Evolutionary conservation across 2,113 vertebrate species (phyloP), one percentile per base, ranked within the genome.

Genomic region (Dendrocopos noguchii): DNA sequence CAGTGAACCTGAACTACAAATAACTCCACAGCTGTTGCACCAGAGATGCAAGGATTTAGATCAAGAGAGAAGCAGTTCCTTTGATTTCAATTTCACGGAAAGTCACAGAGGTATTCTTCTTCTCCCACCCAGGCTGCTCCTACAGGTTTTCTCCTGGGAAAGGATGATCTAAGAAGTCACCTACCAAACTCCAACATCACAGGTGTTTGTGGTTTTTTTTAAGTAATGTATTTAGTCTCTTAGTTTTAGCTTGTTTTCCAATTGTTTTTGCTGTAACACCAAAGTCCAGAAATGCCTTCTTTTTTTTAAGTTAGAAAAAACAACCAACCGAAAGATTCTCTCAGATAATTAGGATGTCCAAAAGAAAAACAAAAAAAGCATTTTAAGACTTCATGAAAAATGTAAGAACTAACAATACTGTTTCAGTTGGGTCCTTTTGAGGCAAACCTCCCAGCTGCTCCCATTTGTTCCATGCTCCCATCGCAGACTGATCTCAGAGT

Each of bases 1-100:
- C 66, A 94, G 70, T 84, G 73, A 95, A 94, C 83, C 59, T 78
- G 84, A 88, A 88, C 71, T 55, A 88, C 88, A 85, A 96, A 83
- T 86, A 95, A 93, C 90, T 88, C 53, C 68, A 75, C 83, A 90
- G 86, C 70, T 94, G 88, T 17, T 75, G 53, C 84, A 74, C 50
- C 78, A 78, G 83, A 90, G 20, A 65, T 57, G 44, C 63, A 81
- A 36, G 44, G 59, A 75, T 88, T 95, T 88, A 83, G 88, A 86
- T 33, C 33, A 78, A 83, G 59, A 79, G 4, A 70, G 39, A 81
- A 86, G 63, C 33, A 88, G 77, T 8, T 90, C 25, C 55, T 56
- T 29, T 66, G 14, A 47, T 44, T 90, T 86, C 29, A 16, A 9
- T 33, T 77, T 56, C 42, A 70, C 10, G 6, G 7, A 81, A 25